These are phyloP conservation scores for Melitaea athalia DNA, from an alignment of 2,888 invertebrate species.

Conservation along the genomic window DNA sequence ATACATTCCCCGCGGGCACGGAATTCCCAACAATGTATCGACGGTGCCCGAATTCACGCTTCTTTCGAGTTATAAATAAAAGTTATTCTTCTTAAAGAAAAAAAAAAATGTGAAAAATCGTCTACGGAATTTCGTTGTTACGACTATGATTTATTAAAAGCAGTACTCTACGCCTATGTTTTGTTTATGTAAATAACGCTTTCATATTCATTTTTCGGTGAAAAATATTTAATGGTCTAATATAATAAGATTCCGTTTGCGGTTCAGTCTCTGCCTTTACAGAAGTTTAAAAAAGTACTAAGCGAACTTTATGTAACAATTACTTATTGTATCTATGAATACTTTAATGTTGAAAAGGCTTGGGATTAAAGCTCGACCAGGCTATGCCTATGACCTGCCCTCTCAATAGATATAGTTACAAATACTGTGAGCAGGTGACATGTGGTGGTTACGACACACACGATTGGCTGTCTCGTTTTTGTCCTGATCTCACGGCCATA, in stretches of 20 bases:
- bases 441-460: too few species aligned
- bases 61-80: background rate
- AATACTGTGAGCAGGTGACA: too few species aligned
- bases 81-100: background rate
- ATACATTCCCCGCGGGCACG: background rate
- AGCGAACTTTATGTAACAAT: background rate
- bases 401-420: too few species aligned
- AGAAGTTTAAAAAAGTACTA: too few species aligned
- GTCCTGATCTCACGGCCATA: too few species aligned
- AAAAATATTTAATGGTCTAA: background rate
- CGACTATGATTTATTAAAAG: slow-evolving; percentile 6
- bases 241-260: too few species aligned
- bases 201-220: background rate
- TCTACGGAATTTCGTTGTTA: background rate
- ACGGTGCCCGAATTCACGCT: background rate
- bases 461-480: too few species aligned
- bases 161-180: background rate
- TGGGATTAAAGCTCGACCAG: too few species aligned
- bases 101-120: background rate
- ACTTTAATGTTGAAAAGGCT: too few species aligned
- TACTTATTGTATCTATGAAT: background rate
- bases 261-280: too few species aligned
- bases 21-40: slow-evolving; percentile 1
- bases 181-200: background rate
- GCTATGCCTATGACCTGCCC: too few species aligned